These are phyloP conservation scores for Danionella dracula DNA, from an alignment of 2,797 vertebrate species.

Conservation along the genomic window DNA sequence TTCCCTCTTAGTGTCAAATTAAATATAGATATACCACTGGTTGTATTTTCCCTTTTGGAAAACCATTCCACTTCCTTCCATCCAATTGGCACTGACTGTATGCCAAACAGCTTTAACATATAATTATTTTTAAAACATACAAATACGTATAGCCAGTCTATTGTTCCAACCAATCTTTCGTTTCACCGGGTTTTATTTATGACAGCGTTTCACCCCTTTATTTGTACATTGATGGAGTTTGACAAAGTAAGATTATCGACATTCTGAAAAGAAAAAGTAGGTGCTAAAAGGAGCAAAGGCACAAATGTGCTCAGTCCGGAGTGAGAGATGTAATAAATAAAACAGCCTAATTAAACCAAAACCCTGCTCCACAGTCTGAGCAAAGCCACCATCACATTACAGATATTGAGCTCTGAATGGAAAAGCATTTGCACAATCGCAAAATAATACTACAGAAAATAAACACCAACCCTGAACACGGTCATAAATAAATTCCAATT, in stretches of 20 bases:
- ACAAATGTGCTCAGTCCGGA: conserved; percentile 34
- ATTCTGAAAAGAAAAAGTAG: not conserved
- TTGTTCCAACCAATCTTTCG: not conserved
- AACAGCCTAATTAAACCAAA: not conserved
- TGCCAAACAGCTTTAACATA: not conserved
- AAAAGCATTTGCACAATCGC: not conserved
- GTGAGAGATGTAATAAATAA: conserved; percentile 40
- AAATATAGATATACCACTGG: not conserved
- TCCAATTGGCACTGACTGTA: not conserved
- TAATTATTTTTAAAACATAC: not conserved
- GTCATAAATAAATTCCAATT: not conserved
- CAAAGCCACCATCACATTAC: not conserved
- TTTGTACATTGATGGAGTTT: conserved; percentile 33
- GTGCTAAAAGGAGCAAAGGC: conserved; percentile 33
- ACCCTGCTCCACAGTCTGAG: not conserved
- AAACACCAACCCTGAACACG: not conserved
- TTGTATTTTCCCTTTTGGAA: not conserved
- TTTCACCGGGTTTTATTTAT: conserved; percentile 15
- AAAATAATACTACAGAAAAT: not conserved
- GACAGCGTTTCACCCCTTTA: conserved; percentile 13
- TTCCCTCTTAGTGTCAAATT: conserved; percentile 11
- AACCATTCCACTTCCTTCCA: not conserved
- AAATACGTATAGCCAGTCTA: not conserved
- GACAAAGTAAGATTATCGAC: not conserved
- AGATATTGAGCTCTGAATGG: conserved; percentile 3